Conservation (phyloP, 2,113 vertebrate species). For the Haliaeetus leucogaster region DNA sequence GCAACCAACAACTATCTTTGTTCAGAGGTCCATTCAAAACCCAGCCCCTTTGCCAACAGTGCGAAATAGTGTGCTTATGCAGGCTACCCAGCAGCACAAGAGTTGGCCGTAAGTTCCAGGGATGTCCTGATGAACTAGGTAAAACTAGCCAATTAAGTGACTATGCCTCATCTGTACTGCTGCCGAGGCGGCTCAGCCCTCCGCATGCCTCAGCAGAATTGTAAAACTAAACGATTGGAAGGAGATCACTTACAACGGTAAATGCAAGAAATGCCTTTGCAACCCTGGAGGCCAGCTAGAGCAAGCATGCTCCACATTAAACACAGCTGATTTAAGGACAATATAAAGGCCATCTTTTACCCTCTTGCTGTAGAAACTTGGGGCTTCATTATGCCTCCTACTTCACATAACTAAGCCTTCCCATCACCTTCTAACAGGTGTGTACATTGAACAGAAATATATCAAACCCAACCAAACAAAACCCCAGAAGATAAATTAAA, state of each 20-base stretch:
- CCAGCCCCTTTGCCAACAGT: neutral
- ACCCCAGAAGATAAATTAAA: neutral
- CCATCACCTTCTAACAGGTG: neutral
- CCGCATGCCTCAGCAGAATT: neutral
- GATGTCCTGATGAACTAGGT: neutral
- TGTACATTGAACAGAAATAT: neutral
- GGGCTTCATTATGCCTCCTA: neutral
- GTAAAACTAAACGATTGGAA: neutral
- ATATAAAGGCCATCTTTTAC: neutral
- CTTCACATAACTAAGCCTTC: neutral
- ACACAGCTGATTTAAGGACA: neutral
- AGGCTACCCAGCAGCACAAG: neutral
- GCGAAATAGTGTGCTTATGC: accelerated
- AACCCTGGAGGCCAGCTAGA: neutral
- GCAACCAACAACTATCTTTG: neutral
- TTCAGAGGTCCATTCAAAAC: neutral
- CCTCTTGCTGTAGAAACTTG: neutral
- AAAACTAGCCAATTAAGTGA: neutral
- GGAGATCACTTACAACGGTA: neutral
- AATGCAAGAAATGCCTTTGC: neutral
- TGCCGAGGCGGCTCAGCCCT: neutral
- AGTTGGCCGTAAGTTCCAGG: neutral
- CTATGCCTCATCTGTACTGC: neutral
- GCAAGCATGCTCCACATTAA: neutral
- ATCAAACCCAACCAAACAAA: neutral